phyloP scores from a whole-genome alignment of 2,888 invertebrate species.

The Cheilosia urbana region DNA sequence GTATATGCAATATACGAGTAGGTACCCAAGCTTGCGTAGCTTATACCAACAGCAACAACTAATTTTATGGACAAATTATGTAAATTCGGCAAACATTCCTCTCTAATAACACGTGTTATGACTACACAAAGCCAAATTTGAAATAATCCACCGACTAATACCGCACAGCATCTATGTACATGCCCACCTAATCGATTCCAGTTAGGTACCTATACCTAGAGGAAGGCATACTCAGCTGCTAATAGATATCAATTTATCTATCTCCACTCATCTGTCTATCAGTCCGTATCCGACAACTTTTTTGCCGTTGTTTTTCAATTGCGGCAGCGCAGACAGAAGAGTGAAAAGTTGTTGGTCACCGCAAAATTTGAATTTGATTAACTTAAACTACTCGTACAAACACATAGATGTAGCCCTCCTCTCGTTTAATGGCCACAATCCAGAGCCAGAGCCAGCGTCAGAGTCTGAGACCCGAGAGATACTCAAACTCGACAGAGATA shows the following conservation, averaged over 20 bases:
- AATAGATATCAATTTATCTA: constrained; percentile 57
- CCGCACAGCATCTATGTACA: constrained; percentile 58
- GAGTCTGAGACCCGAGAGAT: constrained; percentile 34
- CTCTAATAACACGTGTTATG: constrained; percentile 43
- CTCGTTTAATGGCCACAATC: background rate
- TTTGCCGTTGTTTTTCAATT: constrained; percentile 38
- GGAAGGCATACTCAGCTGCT: constrained; percentile 21
- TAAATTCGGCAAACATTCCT: constrained; percentile 15
- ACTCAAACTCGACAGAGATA: constrained; percentile 39
- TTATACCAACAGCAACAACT: too few relatives aligned
- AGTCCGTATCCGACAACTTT: constrained; percentile 58
- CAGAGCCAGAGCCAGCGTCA: background rate
- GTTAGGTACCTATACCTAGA: background rate
- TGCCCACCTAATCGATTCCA: constrained; percentile 60
- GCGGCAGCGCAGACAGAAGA: constrained; percentile 22
- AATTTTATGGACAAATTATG: constrained; percentile 10
- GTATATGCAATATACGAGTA: rapidly evolving
- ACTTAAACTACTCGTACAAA: constrained; percentile 6
- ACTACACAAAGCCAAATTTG: constrained; percentile 34
- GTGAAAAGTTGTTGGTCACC: constrained; percentile 66
- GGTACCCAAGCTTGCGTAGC: too few relatives aligned
- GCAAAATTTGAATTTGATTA: constrained; percentile 72
- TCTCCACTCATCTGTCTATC: constrained; percentile 69
- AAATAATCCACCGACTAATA: constrained; percentile 26
- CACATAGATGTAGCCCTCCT: background rate